Base-by-base conservation (phyloP, 2,113 vertebrate species). In the Gnathonemus longibarbis region DNA sequence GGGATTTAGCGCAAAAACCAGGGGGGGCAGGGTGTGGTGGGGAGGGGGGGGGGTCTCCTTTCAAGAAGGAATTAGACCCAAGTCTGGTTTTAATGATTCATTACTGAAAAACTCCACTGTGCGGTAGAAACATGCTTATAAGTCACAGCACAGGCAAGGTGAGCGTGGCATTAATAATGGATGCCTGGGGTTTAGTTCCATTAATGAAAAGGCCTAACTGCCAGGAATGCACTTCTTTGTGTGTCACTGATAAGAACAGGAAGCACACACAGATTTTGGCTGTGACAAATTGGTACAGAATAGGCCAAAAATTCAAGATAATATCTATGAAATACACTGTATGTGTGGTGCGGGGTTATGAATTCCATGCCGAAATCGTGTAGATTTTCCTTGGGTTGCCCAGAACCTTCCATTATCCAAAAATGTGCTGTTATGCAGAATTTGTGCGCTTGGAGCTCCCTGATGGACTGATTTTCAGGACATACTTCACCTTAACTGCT, bases 141-240 rank as follows among this genome's bases (percentile, higher is more conserved):
- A 90, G 84, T 89, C 92, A 91, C 39, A 70, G 89, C 89, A 80
- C 91, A 91, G 90, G 50, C 89, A 92, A 91, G 90, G 92, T 92
- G 92, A 91, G 89, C 62, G 77, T 48, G 45, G 84, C 85, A 90
- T 91, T 90, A 86, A 91, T 91, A 91, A 91, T 91, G 62, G 80
- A 89, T 45, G 77, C 11, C 15, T 35, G 42, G 66, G 91, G 87
- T 90, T 84, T 46, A 70, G 89, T 88, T 80, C 90, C 87, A 90
- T 77, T 90, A 91, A 53, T 89, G 87, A 52, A 89, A 90, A 88
- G 35, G 90, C 56, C 90, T 86, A 5, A 35, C 58, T 66, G 86
- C 31, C 77, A 90, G 74, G 52, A 74, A 52, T 35, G 66, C 84
- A 53, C 35, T 42, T 31, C 84, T 85, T 62, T 49, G 24, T 45